Evolutionary conservation across 1,140 invertebrate species (phyloP), one percentile per base, ranked within the genome.

Genomic region (Drosophila jambulina): DNA sequence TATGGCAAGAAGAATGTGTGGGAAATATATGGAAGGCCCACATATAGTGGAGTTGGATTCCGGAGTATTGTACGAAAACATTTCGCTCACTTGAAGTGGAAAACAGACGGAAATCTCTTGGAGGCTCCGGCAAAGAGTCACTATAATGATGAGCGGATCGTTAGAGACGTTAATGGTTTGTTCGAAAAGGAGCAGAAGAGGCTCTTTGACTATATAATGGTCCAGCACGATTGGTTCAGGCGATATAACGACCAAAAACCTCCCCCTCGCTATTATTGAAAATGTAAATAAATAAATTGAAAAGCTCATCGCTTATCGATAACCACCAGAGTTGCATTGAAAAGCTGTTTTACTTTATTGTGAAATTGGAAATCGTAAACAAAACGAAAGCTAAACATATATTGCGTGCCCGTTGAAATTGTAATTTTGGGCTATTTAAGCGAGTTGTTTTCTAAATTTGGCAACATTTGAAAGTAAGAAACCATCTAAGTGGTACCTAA

Each of bases 1-100:
- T 87, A 80, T 72, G 83, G 83, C 2, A 86, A 82, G 27, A 87
- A 80, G 36, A 78, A 87, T 34, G 53, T 87, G 12, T 62, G 32
- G 36, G 82, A 86, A 71, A 34, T 86, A 51, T 76, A 72, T 51
- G 40, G 53, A 3, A 81, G 70, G 12, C 60, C 70, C 0, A 46
- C 64, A 1, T 86, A 58, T 3, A 79, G 79, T 19, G 82, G 70
- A 17, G 32, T 59, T 5, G 68, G 51, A 1, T 29, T 86, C 34
- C 62, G 49, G 6, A 56, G 36, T 8, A 59, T 34, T 49, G 75
- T 88, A 13, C 75, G 53, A 23, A 56, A 49, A 10, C 59, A 78
- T 53, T 87, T 87, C 21, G 29, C 23, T 19, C 40, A 62, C 27
- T 27, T 71, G 15, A 87, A 82, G 23, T 87, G 79, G 83, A 27